Evolutionary conservation across 2,113 vertebrate species (phyloP).

Genomic region (Cynopterus brachyotis): DNA sequence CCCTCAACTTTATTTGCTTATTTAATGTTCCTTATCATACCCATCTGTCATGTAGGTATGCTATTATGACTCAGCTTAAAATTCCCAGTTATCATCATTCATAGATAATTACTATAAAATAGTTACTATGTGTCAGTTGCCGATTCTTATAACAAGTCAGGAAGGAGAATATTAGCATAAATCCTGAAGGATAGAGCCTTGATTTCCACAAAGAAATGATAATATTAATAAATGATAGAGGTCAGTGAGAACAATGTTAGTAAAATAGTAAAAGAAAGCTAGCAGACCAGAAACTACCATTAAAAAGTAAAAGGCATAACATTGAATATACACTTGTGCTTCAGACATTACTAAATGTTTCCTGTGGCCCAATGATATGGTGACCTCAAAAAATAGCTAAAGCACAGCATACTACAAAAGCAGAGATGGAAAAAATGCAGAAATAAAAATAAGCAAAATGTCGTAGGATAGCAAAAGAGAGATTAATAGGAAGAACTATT

Average conservation of each 20-base stretch:
- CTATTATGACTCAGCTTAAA: not conserved
- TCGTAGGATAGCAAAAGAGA: not conserved
- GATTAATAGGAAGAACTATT: not conserved
- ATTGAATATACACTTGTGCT: not conserved
- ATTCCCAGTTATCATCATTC: not conserved
- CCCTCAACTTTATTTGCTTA: not conserved
- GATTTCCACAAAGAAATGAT: slow-evolving; percentile 42
- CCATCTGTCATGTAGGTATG: not conserved
- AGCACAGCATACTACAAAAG: not conserved
- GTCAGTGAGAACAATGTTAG: not conserved
- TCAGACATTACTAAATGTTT: not conserved
- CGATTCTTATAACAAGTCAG: slow-evolving; percentile 1
- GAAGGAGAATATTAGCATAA: slow-evolving; percentile 42
- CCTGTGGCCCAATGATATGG: not conserved
- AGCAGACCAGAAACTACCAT: not conserved
- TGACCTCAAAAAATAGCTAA: not conserved
- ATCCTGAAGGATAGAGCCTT: slow-evolving; percentile 43
- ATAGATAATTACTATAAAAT: not conserved
- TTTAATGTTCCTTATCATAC: not conserved
- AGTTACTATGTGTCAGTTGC: not conserved
- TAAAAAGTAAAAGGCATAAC: not conserved
- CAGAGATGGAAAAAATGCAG: not conserved
- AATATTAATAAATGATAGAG: not conserved
- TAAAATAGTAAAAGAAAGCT: not conserved
- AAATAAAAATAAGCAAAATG: slow-evolving; percentile 13